Percentiles rank a stretch among this genome's conserved stretches.
phyloP scores from a whole-genome alignment of 2,888 invertebrate genomes.

The Cerceris ruficornis region DNA sequence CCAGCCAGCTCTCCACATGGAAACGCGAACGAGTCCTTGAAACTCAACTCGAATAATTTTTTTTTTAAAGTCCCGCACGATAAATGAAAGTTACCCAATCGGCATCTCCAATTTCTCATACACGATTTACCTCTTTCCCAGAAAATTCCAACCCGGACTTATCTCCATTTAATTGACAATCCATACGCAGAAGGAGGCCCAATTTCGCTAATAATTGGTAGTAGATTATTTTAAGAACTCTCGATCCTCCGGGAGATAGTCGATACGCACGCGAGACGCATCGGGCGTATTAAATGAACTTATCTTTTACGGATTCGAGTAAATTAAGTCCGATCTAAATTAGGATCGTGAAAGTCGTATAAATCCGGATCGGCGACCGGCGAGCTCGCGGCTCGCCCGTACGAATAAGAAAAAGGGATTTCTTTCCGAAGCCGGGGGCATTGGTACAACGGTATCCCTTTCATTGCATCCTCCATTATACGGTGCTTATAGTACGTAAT shows the following conservation, averaged over 20 bases:
- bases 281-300: conserved; percentile 48
- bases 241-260: conserved; percentile 3
- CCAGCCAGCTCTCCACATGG: no score
- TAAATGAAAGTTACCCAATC: no score
- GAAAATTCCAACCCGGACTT: no score
- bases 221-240: not conserved
- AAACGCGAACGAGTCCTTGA: no score
- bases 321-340: conserved; percentile 54
- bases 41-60: no score
- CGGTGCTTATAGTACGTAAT: conserved; percentile 63
- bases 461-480: conserved; percentile 67
- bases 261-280: not conserved
- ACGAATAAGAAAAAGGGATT: conserved; percentile 34
- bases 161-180: not conserved
- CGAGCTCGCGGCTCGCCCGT: conserved; percentile 10
- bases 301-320: conserved; percentile 33
- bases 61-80: no score
- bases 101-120: no score
- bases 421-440: conserved; percentile 50
- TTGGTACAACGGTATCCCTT: conserved; percentile 63
- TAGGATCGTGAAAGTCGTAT: conserved; percentile 34
- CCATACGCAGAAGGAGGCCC: not conserved
- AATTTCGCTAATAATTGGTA: not conserved
- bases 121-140: no score
- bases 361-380: conserved; percentile 43